A percentile compares a stretch with the other conserved stretches of the same genome.
phyloP scores from a whole-genome alignment of 2,888 invertebrate species.

The Paralinhomoeus sp. region DNA sequence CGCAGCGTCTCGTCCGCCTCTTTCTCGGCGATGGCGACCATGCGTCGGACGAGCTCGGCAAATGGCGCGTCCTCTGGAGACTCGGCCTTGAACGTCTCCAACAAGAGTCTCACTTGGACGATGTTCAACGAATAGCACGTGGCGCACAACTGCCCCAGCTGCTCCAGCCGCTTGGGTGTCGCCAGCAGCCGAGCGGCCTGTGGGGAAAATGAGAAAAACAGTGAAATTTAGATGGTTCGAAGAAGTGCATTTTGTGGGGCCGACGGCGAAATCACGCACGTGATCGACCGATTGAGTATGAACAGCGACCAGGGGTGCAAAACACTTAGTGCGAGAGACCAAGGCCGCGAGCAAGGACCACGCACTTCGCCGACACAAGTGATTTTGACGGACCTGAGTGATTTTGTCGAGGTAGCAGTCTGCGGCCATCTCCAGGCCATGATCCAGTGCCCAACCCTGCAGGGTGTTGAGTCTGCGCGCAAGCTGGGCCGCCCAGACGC shows the following conservation, averaged over 20 bases:
- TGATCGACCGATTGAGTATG: too few species aligned
- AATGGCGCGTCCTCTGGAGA: slow-evolving; percentile 39
- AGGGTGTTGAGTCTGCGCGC: slow-evolving; percentile 43
- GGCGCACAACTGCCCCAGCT: slow-evolving; percentile 62
- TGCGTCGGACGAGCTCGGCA: slow-evolving; percentile 39
- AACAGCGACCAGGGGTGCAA: too few species aligned
- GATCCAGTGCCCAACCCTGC: slow-evolving; percentile 84
- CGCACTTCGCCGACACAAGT: too few species aligned
- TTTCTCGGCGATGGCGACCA: slow-evolving; percentile 31
- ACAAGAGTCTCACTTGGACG: slow-evolving; percentile 50
- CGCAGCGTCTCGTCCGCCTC: too few species aligned
- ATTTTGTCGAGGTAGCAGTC: slow-evolving; percentile 89
- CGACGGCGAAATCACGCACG: too few species aligned
- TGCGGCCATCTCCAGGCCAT: slow-evolving; percentile 86
- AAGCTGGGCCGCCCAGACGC: background rate
- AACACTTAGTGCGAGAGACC: too few species aligned
- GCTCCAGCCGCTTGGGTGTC: slow-evolving; percentile 62
- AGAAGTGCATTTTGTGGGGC: too few species aligned
- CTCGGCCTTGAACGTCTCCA: slow-evolving; percentile 33
- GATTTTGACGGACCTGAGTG: slow-evolving; percentile 32
- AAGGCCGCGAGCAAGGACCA: too few species aligned
- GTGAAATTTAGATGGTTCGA: too few species aligned
- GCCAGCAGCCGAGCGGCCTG: slow-evolving; percentile 63
- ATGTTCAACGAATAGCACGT: slow-evolving; percentile 93
- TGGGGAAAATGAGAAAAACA: too few species aligned